These are phyloP conservation scores for Pampusana beccarii DNA, from an alignment of 2,113 vertebrate genomes.

Conservation along the genomic window DNA sequence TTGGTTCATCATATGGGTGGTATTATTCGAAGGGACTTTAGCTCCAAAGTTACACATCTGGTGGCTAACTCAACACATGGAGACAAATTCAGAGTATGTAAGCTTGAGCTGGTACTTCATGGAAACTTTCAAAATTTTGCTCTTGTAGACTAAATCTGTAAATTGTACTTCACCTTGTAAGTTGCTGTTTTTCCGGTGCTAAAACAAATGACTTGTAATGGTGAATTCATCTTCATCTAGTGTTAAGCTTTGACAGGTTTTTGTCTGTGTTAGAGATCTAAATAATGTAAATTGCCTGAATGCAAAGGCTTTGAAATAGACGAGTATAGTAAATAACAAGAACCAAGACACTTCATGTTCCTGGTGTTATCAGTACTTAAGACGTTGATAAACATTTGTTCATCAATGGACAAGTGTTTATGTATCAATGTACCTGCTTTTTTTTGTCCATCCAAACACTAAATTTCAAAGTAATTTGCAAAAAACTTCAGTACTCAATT, in stretches of 20 bases:
- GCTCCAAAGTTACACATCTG: constrained; percentile 95
- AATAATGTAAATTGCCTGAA: not conserved
- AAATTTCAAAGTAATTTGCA: not conserved
- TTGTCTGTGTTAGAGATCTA: not conserved
- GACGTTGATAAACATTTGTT: not conserved
- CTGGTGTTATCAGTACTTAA: no score
- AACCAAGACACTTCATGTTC: not conserved
- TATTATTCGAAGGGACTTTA: constrained; percentile 92
- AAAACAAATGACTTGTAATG: not conserved
- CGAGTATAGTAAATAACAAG: not conserved
- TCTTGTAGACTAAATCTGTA: not conserved
- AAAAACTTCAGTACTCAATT: not conserved
- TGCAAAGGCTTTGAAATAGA: not conserved
- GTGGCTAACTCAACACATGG: constrained; percentile 93
- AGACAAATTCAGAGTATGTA: constrained; percentile 95
- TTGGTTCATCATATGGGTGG: constrained; percentile 98
- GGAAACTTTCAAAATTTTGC: not conserved
- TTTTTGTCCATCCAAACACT: not conserved
- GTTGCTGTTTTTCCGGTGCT: not conserved
- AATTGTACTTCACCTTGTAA: not conserved
- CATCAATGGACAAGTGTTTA: not conserved
- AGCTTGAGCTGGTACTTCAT: not conserved
- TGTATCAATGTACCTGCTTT: not conserved
- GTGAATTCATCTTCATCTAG: not conserved
- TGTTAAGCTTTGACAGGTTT: not conserved